These are phyloP conservation scores for Argentina silus DNA, from an alignment of 2,797 vertebrate genomes.

Conservation along the genomic window DNA sequence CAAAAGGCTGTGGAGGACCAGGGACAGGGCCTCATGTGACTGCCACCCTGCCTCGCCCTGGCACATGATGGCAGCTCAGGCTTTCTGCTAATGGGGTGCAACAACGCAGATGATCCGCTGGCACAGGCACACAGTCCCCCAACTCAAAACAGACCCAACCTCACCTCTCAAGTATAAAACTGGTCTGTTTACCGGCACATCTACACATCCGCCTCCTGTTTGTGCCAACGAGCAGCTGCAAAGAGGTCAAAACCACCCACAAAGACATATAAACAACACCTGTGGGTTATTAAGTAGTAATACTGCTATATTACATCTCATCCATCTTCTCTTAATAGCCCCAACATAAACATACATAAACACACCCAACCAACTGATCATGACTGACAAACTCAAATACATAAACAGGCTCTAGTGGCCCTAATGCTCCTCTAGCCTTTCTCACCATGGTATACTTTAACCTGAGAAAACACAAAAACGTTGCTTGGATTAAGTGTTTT, in stretches of 20 bases:
- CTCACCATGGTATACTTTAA: not conserved
- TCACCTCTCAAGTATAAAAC: conserved; percentile 16
- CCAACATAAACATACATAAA: conserved; percentile 2
- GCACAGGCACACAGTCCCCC: conserved; percentile 33
- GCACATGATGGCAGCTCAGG: conserved; percentile 35
- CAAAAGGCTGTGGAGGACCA: conserved; percentile 54
- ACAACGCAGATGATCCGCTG: conserved; percentile 41
- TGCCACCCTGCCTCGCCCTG: conserved; percentile 28
- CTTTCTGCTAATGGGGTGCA: conserved; percentile 36
- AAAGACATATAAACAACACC: not conserved
- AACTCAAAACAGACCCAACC: conserved; percentile 27
- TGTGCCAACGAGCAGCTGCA: conserved; percentile 30
- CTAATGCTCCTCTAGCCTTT: conserved; percentile 14
- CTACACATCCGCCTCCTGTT: conserved; percentile 35
- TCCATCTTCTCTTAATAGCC: not conserved
- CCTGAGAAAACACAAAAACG: conserved; percentile 24
- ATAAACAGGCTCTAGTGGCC: conserved; percentile 21
- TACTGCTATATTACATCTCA: not conserved
- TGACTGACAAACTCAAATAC: not conserved
- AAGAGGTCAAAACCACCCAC: not conserved
- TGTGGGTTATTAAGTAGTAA: not conserved
- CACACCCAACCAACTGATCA: conserved; percentile 1
- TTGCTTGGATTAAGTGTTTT: conserved; percentile 52
- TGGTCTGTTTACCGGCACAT: conserved; percentile 43
- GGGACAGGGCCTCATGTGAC: conserved; percentile 39